These are phyloP conservation scores for Tylochromis polylepis DNA, from an alignment of 2,113 vertebrate genomes.

Conservation along the genomic window DNA sequence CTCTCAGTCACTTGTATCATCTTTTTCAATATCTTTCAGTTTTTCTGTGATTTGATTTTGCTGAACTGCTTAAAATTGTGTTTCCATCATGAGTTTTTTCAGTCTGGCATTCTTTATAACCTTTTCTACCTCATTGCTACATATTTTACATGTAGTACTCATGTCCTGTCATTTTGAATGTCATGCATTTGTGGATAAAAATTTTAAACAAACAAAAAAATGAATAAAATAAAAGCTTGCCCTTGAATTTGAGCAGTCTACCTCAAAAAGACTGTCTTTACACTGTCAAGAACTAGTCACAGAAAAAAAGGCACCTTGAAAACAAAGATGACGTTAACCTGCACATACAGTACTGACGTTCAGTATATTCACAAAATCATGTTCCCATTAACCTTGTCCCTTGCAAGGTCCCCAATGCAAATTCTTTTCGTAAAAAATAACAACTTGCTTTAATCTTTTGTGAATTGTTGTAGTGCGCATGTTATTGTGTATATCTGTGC, in stretches of 20 bases:
- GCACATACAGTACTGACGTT: slow-evolving; percentile 73
- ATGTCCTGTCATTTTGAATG: slow-evolving; percentile 98
- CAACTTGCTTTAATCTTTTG: slow-evolving; percentile 69
- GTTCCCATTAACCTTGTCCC: slow-evolving; percentile 83
- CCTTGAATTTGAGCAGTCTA: slow-evolving; percentile 96
- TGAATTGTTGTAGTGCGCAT: slow-evolving; percentile 72
- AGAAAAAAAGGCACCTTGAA: slow-evolving; percentile 77
- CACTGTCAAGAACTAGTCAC: slow-evolving; percentile 89
- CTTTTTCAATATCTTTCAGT: slow-evolving; percentile 11
- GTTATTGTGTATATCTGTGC: slow-evolving; percentile 69
- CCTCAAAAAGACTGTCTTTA: slow-evolving; percentile 97
- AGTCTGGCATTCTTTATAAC: slow-evolving; percentile 89
- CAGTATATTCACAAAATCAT: slow-evolving; percentile 80
- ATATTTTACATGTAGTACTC: slow-evolving; percentile 99
- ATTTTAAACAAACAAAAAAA: slow-evolving; percentile 47
- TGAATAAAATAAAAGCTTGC: slow-evolving; percentile 68
- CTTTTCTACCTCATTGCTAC: slow-evolving; percentile 99
- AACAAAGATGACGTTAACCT: slow-evolving; percentile 80
- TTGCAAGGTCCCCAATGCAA: slow-evolving; percentile 76
- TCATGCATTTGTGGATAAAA: slow-evolving; percentile 85
- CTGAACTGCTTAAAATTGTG: slow-evolving; percentile 48
- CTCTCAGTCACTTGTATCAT: slow-evolving; percentile 25
- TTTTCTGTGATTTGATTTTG: slow-evolving; percentile 24
- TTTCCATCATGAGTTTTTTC: slow-evolving; percentile 67
- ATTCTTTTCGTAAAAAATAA: slow-evolving; percentile 45